phyloP scores from a whole-genome alignment of 2,888 invertebrate species.

The Dromius quadrimaculatus region DNA sequence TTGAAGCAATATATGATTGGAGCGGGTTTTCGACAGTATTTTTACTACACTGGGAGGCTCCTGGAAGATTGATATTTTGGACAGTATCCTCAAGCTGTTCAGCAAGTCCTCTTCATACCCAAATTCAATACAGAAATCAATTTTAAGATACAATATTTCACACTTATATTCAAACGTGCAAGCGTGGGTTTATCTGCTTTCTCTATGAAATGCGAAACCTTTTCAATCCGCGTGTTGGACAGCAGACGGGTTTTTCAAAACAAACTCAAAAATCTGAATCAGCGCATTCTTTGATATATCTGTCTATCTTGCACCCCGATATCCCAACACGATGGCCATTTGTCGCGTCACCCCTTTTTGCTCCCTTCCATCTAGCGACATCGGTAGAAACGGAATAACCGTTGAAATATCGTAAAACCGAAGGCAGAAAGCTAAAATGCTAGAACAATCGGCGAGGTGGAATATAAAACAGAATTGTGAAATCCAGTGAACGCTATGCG shows the following conservation, averaged over 20 bases:
- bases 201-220: not conserved
- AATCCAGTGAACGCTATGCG: conserved; percentile 46
- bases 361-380: conserved; percentile 1
- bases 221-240: conserved; percentile 3
- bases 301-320: conserved; percentile 30
- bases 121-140: no score
- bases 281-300: conserved; percentile 40
- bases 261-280: conserved; percentile 19
- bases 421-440: conserved; percentile 32
- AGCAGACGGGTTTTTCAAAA: conserved; percentile 24
- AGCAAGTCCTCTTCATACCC: no score
- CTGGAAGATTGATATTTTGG: no score
- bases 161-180: no score
- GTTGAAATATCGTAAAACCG: conserved; percentile 42
- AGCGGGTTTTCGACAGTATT: no score
- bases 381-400: conserved; percentile 20
- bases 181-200: no score
- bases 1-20: no score
- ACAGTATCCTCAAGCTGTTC: no score
- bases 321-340: conserved; percentile 15
- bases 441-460: conserved; percentile 40
- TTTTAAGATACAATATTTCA: no score
- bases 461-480: conserved; percentile 50
- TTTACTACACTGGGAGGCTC: no score
- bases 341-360: conserved; percentile 37